Conservation (phyloP, 2,113 vertebrate genomes). For the Meriones unguiculatus region DNA sequence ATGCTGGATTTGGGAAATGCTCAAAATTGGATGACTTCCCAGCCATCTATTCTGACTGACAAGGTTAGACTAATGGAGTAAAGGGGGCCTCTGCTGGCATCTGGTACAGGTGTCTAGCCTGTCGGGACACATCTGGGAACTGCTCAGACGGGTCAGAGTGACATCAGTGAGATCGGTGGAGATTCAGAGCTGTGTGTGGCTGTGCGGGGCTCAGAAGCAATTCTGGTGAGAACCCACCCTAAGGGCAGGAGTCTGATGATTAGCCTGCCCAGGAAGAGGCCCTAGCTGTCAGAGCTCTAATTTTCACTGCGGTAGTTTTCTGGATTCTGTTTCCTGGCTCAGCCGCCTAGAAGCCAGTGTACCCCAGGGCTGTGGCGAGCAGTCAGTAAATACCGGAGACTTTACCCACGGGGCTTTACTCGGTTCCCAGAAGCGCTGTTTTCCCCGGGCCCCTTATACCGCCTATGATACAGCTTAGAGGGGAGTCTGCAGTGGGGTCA, state of each 20-base stretch:
- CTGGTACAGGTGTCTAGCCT: background rate
- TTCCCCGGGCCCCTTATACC: background rate
- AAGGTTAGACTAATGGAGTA: background rate
- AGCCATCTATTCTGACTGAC: background rate
- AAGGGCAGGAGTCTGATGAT: background rate
- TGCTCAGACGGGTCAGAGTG: background rate
- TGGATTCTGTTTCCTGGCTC: background rate
- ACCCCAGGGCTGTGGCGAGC: background rate
- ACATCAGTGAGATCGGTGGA: background rate
- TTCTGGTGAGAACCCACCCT: background rate
- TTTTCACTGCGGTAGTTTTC: background rate
- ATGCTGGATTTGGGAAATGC: background rate
- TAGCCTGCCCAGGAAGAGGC: background rate
- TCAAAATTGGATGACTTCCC: background rate
- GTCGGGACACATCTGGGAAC: background rate
- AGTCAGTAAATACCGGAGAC: background rate
- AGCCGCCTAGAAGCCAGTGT: background rate
- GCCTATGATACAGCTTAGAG: background rate
- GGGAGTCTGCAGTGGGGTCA: background rate
- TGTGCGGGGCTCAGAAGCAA: background rate
- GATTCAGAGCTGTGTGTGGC: background rate
- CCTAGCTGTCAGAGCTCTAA: background rate
- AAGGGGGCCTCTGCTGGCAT: background rate
- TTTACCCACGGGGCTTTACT: conserved; percentile 8
- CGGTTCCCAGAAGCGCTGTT: background rate